A percentile compares a stretch with the other conserved stretches of the same genome.
phyloP scores from a whole-genome alignment of 2,113 vertebrate species.

The Pedionomus torquatus region DNA sequence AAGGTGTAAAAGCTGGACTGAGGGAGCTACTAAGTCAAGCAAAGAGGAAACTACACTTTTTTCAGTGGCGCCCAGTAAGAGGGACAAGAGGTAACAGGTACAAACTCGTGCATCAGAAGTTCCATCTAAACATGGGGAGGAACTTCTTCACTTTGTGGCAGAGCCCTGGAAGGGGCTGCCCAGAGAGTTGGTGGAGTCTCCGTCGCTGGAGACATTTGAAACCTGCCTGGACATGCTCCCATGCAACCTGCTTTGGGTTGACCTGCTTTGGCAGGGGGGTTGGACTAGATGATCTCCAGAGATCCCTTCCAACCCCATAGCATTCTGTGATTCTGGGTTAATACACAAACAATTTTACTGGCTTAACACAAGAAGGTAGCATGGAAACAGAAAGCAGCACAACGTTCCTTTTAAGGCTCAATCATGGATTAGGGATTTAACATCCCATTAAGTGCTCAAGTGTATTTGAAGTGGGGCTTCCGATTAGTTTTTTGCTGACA shows the following conservation, averaged over 20 bases:
- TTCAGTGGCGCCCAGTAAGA: background rate
- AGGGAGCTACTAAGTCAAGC: background rate
- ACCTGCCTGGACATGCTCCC: too few species aligned
- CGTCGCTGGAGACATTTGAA: too few species aligned
- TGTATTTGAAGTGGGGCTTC: background rate
- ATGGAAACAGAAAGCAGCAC: background rate
- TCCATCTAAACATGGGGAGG: too few species aligned
- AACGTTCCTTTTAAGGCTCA: background rate
- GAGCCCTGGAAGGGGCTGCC: too few species aligned
- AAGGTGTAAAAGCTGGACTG: background rate
- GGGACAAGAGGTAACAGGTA: too few species aligned
- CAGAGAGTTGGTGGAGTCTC: too few species aligned
- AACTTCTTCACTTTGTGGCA: too few species aligned
- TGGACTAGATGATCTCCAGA: too few species aligned
- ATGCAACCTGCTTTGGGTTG: too few species aligned
- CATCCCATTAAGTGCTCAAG: background rate
- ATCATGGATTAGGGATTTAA: background rate
- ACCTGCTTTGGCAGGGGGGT: too few species aligned
- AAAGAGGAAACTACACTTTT: background rate
- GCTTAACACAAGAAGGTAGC: background rate
- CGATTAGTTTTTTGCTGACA: background rate
- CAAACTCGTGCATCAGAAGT: too few species aligned
- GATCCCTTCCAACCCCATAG: too few species aligned
- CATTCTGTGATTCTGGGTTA: background rate
- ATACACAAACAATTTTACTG: background rate